phyloP scores from a whole-genome alignment of 2,888 invertebrate genomes.

The Chymomyza fuscimana region DNA sequence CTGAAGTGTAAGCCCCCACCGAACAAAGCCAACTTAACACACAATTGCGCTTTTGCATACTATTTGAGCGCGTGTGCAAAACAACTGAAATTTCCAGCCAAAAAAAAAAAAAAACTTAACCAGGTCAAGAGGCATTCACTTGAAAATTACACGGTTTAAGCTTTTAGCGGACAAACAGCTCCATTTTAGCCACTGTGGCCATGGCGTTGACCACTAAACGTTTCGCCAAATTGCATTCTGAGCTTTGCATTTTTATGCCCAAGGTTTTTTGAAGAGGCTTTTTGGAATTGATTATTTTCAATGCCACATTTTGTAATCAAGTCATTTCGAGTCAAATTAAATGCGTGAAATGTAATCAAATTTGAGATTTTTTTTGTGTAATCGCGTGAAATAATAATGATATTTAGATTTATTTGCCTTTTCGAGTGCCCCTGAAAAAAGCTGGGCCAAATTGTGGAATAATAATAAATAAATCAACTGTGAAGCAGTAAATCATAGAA shows the following conservation, averaged over 20 bases:
- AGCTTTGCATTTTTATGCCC: not conserved
- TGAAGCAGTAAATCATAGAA: no score
- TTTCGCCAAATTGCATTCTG: not conserved
- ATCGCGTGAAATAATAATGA: no score
- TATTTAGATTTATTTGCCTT: no score
- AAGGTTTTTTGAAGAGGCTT: not conserved
- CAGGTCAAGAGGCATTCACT: conserved; percentile 71
- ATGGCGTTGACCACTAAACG: conserved; percentile 29
- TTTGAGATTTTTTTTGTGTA: no score
- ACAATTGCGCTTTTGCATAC: conserved; percentile 74
- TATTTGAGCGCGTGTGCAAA: conserved; percentile 42
- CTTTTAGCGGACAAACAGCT: not conserved
- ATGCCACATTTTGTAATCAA: not conserved
- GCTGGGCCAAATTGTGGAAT: no score
- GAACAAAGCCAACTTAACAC: conserved; percentile 59
- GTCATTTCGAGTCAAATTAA: no score
- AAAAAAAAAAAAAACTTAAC: conserved; percentile 31
- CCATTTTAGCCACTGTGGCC: conserved; percentile 51
- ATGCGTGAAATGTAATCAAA: no score
- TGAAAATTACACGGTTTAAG: conserved; percentile 59
- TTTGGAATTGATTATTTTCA: conserved; percentile 32
- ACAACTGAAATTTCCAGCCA: conserved; percentile 27
- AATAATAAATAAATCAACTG: no score
- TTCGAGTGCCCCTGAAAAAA: no score
- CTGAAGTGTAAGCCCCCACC: not conserved